phyloP scores from a whole-genome alignment of 1,140 invertebrate species.

The Drosophila prosaltans region DNA sequence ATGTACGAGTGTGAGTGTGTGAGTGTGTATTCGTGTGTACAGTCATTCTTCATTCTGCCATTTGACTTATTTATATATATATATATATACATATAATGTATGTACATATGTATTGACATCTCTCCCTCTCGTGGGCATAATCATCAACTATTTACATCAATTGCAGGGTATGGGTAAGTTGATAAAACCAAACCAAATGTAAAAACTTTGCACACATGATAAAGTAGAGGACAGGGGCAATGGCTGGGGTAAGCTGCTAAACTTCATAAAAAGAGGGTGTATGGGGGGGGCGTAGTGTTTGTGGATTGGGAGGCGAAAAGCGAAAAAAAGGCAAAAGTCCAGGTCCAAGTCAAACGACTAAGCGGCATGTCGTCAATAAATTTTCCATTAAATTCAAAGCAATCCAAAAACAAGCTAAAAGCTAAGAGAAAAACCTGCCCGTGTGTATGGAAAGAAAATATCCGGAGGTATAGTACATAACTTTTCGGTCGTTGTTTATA shows the following conservation, averaged over 20 bases:
- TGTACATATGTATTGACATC: background rate
- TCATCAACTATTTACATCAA: conserved; percentile 64
- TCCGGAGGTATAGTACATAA: conserved; percentile 73
- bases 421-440: conserved; percentile 52
- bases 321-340: conserved; percentile 69
- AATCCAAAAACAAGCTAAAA: conserved; percentile 66
- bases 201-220: conserved; percentile 74
- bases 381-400: conserved; percentile 80
- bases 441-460: conserved; percentile 60
- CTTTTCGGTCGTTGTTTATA: conserved; percentile 54
- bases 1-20: conserved; percentile 29
- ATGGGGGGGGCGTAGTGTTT: background rate
- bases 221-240: background rate
- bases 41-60: conserved; percentile 49
- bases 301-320: conserved; percentile 33
- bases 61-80: background rate
- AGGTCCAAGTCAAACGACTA: conserved; percentile 77
- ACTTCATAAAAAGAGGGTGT: too few relatives aligned
- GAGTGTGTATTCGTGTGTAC: background rate
- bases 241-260: background rate
- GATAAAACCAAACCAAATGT: conserved; percentile 64
- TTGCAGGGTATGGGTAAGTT: conserved; percentile 65
- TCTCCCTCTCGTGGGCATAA: conserved; percentile 27
- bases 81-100: too few relatives aligned
- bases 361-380: conserved; percentile 80